Conservation (phyloP, 2,888 invertebrate genomes). For the Lacanobia oleracea region DNA sequence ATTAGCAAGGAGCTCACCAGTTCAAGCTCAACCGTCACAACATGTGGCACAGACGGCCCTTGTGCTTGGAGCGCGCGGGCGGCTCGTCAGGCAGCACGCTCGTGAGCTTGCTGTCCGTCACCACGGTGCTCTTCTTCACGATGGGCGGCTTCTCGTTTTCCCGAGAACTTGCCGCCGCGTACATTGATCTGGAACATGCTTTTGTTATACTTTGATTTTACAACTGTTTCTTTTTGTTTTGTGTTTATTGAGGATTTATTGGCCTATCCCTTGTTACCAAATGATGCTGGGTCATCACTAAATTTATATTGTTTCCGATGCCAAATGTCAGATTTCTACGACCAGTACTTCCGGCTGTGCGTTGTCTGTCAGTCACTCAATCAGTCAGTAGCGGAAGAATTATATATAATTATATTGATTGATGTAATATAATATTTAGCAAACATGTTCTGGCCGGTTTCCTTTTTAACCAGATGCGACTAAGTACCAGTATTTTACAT, state of each 20-base stretch:
- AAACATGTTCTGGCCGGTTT: no score
- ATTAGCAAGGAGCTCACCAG: slow-evolving; percentile 76
- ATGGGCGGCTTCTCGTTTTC: slow-evolving; percentile 70
- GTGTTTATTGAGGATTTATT: slow-evolving; percentile 36
- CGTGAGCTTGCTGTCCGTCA: slow-evolving; percentile 66
- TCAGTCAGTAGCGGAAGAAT: no score
- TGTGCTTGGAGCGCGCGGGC: slow-evolving; percentile 79
- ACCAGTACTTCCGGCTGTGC: no score
- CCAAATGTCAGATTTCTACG: no score
- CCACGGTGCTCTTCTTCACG: slow-evolving; percentile 72
- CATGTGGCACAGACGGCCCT: slow-evolving; percentile 86
- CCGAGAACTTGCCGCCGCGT: slow-evolving; percentile 84
- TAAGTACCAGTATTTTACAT: no score
- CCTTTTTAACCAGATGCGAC: no score
- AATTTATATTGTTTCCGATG: background rate
- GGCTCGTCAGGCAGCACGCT: slow-evolving; percentile 66
- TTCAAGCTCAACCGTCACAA: slow-evolving; percentile 89
- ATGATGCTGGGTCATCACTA: background rate
- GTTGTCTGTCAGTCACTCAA: no score
- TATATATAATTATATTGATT: no score
- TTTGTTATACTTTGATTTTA: slow-evolving; percentile 76
- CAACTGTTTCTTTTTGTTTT: slow-evolving; percentile 71
- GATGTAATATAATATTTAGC: no score
- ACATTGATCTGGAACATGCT: slow-evolving; percentile 89
- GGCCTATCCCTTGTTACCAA: background rate